Evolutionary conservation across 2,113 vertebrate genomes (phyloP).

Genomic region (Muntiacus reevesi): DNA sequence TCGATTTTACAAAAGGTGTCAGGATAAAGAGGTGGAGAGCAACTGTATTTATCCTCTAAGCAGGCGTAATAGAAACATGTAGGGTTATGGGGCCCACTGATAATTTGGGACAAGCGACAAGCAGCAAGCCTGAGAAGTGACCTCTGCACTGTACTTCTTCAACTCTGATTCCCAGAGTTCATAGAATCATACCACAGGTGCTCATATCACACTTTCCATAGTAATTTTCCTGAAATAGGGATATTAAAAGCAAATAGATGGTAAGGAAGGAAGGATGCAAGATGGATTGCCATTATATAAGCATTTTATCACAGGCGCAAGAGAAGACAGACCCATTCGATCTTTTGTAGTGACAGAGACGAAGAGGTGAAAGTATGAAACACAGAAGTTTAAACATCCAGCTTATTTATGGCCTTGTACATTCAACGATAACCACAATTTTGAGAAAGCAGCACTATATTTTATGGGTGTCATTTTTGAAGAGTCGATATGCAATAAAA

Average conservation of each 20-base stretch:
- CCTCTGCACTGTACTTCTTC: background rate
- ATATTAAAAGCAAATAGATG: conserved; percentile 72
- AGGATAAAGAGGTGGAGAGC: background rate
- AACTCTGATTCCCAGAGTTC: conserved; percentile 24
- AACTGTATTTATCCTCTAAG: background rate
- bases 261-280: conserved; percentile 36
- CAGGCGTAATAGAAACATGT: background rate
- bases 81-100: background rate
- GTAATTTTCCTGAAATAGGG: background rate
- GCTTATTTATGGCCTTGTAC: conserved; percentile 77
- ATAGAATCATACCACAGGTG: background rate
- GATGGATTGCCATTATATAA: conserved; percentile 72
- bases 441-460: conserved; percentile 72
- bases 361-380: conserved; percentile 78
- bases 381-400: conserved; percentile 74
- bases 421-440: conserved; percentile 77
- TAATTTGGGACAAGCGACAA: background rate
- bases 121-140: background rate
- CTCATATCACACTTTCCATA: background rate
- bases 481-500: conserved; percentile 75
- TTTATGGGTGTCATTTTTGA: conserved; percentile 79
- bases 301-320: conserved; percentile 74
- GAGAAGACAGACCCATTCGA: conserved; percentile 66
- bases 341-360: conserved; percentile 76
- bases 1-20: background rate